These are phyloP conservation scores for Tipula unca DNA, from an alignment of 2,888 invertebrate species.

Conservation along the genomic window DNA sequence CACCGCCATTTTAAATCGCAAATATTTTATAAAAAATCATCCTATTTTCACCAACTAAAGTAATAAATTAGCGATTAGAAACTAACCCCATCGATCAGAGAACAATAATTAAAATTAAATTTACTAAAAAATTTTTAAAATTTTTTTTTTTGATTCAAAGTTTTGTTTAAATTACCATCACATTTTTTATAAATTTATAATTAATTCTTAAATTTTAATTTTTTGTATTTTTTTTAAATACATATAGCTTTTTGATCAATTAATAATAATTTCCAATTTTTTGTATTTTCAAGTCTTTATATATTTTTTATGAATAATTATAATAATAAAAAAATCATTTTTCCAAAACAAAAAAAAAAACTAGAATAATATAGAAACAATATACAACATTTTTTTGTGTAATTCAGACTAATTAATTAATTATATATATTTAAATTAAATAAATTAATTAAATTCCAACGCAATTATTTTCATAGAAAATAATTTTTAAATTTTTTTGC, in stretches of 20 bases:
- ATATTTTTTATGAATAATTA: background rate
- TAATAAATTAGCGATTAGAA: background rate
- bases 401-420: background rate
- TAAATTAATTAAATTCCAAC: conserved; percentile 2
- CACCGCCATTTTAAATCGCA: too few species aligned
- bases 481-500: background rate
- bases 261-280: background rate
- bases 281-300: background rate
- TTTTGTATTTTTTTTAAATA: background rate
- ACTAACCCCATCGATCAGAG: background rate
- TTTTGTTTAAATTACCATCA: conserved; percentile 14
- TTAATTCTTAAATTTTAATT: background rate
- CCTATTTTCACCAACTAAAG: too few species aligned
- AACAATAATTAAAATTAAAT: background rate
- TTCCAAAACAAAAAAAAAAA: background rate
- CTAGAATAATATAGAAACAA: background rate
- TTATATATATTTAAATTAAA: background rate
- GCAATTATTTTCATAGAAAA: background rate
- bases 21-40: too few species aligned
- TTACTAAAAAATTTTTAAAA: background rate
- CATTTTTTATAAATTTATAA: background rate
- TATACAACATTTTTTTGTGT: background rate
- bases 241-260: background rate
- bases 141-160: background rate
- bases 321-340: background rate